phyloP scores from a whole-genome alignment of 2,888 invertebrate genomes.

The Odontocolon sp. region DNA sequence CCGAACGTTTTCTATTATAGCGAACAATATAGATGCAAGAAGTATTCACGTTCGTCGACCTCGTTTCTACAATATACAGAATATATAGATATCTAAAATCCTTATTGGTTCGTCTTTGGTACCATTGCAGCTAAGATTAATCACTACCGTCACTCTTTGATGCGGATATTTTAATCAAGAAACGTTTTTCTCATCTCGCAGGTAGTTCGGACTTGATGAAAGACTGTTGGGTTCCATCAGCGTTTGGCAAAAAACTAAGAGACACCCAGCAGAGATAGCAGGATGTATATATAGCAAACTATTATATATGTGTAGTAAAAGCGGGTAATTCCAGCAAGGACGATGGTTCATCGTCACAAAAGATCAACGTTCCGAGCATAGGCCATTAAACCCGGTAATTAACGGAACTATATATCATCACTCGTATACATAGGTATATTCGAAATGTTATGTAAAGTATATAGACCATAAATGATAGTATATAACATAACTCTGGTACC shows the following conservation, averaged over 20 bases:
- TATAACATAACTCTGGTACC: too few species aligned
- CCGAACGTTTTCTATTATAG: background rate
- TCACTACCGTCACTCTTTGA: conserved; percentile 18
- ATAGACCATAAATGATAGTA: too few species aligned
- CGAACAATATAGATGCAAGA: too few species aligned
- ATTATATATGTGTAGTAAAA: background rate
- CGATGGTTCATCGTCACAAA: conserved; percentile 2
- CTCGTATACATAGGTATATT: background rate
- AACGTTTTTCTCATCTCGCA: conserved; percentile 17
- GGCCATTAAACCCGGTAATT: conserved; percentile 1
- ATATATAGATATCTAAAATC: background rate
- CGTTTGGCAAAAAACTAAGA: background rate
- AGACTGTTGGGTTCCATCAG: background rate
- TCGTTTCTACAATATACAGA: background rate
- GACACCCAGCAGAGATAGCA: background rate
- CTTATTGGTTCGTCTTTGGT: conserved; percentile 4
- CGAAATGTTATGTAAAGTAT: too few species aligned
- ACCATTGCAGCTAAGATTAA: conserved; percentile 26
- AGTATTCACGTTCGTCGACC: background rate
- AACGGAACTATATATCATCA: background rate
- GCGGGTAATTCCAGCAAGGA: background rate
- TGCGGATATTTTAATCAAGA: conserved; percentile 43
- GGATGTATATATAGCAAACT: background rate
- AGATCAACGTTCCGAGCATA: background rate
- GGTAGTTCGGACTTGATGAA: conserved; percentile 1